Conservation (phyloP, 1,140 invertebrate genomes). For the Mylabris phalerata region DNA sequence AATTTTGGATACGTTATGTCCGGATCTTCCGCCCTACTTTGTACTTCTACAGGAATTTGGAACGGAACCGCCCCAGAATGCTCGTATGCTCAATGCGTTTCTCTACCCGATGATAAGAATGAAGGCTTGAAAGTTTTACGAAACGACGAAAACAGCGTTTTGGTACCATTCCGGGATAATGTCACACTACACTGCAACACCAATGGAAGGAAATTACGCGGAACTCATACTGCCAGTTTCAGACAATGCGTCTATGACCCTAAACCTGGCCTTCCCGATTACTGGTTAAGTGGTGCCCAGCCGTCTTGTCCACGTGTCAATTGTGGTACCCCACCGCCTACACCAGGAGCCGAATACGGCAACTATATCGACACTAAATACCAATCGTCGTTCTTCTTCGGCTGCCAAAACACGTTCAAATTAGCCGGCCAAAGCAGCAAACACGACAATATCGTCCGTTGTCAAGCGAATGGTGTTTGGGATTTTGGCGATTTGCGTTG, state of each 20-base stretch:
- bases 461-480: constrained; percentile 89
- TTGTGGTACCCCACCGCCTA: constrained; percentile 79
- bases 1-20: constrained; percentile 91
- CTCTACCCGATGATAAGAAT: constrained; percentile 79
- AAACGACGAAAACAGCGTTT: constrained; percentile 67
- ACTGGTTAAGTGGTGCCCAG: constrained; percentile 82
- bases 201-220: constrained; percentile 67
- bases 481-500: constrained; percentile 94
- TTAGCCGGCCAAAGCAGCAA: constrained; percentile 85
- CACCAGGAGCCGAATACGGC: constrained; percentile 88
- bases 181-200: constrained; percentile 76
- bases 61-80: constrained; percentile 90
- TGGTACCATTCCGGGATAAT: constrained; percentile 84
- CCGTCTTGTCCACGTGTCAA: constrained; percentile 82
- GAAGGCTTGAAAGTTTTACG: constrained; percentile 74
- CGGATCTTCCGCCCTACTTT: constrained; percentile 75
- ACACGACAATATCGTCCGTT: constrained; percentile 86
- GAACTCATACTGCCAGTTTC: constrained; percentile 74
- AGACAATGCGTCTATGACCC: constrained; percentile 95
- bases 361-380: constrained; percentile 81
- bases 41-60: constrained; percentile 86
- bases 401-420: constrained; percentile 93
- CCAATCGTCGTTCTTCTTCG: constrained; percentile 91
- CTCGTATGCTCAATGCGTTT: constrained; percentile 87
- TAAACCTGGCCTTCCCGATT: constrained; percentile 78